Base-by-base conservation (phyloP, 2,888 invertebrate species). In the Dysmachus trigonus region DNA sequence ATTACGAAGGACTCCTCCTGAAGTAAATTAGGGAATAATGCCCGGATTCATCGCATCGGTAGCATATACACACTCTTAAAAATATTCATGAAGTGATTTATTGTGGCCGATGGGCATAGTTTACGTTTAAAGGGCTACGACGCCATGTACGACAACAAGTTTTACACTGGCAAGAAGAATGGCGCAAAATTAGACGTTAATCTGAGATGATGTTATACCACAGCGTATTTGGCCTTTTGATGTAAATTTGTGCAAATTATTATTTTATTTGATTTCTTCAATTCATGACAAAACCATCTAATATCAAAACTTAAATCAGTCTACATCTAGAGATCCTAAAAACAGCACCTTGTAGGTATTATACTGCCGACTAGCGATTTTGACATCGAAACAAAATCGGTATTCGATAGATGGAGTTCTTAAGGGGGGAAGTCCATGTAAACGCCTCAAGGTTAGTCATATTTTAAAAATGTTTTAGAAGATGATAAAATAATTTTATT, bases 1-100 rank as follows among this genome's bases (percentile, higher is more conserved):
- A 76, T 76, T 76, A 76, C 35, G 38, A 76, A 35, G 76, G 76
- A 76, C 22, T 76, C 38, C 38, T 62, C 15, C 73, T 31, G 73
- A n/a, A 33, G 73, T 73, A 73, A 73, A 33, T 73, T 73, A 73
- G 73, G 33, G 33, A 73, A 73, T 73, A 73, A 33, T 33, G n/a
- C 73, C 73, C 73, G 27, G 33, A n/a, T 33, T 33, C 73, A 73
- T 73, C 13, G n/a, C 33, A 31, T 33, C 18, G 73, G 73, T 18
- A 33, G 73, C 73, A 27, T 22, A 73, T 31, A 31, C 18, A 73
- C 73, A 33, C n/a, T 15, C 38, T 73, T n/a, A 33, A 15, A 62
- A 62, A 27, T 62, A 62, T 62, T 62, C 62, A 62, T 27, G 62
- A 22, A 22, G 62, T 62, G 62, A 62, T 62, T 62, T 62, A 62